Conservation (phyloP, 2,888 invertebrate genomes). For the Agrotis puta region DNA sequence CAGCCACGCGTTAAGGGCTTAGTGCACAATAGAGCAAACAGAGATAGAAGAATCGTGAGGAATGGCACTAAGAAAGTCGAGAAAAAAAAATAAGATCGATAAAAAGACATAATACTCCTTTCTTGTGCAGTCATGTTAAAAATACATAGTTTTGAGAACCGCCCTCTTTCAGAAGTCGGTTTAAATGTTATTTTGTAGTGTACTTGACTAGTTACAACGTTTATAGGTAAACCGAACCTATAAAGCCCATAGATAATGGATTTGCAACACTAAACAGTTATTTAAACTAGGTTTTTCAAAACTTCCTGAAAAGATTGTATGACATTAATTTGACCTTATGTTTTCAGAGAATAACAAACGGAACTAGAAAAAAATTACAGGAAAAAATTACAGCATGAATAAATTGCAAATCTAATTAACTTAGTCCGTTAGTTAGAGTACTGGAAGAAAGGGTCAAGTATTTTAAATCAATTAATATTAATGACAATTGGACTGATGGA, state of each 20-base stretch:
- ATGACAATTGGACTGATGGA: too few species aligned
- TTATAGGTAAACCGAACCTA: not conserved
- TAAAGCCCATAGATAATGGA: not conserved
- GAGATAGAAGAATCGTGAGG: not conserved
- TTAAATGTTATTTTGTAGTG: not conserved
- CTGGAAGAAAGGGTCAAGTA: too few species aligned
- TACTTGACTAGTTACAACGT: not conserved
- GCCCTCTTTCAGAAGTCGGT: too few species aligned
- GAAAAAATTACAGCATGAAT: too few species aligned
- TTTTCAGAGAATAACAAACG: not conserved
- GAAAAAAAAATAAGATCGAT: too few species aligned
- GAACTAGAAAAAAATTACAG: not conserved
- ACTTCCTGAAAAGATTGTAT: slow-evolving; percentile 2
- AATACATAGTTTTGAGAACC: too few species aligned
- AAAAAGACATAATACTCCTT: too few species aligned
- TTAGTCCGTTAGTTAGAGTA: too few species aligned
- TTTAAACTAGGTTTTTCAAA: not conserved
- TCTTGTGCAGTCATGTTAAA: too few species aligned
- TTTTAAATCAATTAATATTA: too few species aligned
- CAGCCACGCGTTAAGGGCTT: slow-evolving; percentile 23
- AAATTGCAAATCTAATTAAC: too few species aligned
- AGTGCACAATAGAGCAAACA: slow-evolving; percentile 7
- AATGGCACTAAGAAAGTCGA: not conserved
- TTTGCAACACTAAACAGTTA: not conserved
- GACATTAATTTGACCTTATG: not conserved